Evolutionary conservation across 2,113 vertebrate genomes (phyloP).

Genomic region (Pterocles orientalis): DNA sequence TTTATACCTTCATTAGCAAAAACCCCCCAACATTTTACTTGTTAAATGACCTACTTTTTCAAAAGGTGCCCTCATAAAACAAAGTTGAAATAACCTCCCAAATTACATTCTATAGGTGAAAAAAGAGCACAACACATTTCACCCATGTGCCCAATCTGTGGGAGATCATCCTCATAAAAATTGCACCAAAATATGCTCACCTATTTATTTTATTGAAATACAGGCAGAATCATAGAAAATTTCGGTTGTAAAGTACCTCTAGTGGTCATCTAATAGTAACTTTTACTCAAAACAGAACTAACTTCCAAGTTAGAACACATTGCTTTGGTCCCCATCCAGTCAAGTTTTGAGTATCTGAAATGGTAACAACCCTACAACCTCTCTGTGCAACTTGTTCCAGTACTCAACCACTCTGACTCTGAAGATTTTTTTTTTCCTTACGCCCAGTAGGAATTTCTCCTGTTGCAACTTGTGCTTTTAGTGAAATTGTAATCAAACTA

Average conservation of each 20-base stretch:
- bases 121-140: neutral
- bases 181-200: neutral
- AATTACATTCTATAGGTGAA: neutral
- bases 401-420: neutral
- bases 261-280: neutral
- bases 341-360: neutral
- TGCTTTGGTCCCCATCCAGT: neutral
- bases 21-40: neutral
- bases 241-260: neutral
- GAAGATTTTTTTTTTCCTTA: neutral
- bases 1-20: neutral
- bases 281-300: neutral
- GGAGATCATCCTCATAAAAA: neutral
- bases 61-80: neutral
- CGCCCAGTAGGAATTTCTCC: neutral
- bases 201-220: neutral
- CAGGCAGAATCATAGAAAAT: neutral
- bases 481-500: neutral
- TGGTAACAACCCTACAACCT: neutral
- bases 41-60: neutral
- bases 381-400: neutral
- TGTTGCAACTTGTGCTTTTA: neutral
- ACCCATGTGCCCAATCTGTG: neutral
- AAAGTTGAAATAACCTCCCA: neutral
- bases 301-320: neutral